Evolutionary conservation across 1,140 invertebrate genomes (phyloP).

Genomic region (Saccostrea cuccullata): DNA sequence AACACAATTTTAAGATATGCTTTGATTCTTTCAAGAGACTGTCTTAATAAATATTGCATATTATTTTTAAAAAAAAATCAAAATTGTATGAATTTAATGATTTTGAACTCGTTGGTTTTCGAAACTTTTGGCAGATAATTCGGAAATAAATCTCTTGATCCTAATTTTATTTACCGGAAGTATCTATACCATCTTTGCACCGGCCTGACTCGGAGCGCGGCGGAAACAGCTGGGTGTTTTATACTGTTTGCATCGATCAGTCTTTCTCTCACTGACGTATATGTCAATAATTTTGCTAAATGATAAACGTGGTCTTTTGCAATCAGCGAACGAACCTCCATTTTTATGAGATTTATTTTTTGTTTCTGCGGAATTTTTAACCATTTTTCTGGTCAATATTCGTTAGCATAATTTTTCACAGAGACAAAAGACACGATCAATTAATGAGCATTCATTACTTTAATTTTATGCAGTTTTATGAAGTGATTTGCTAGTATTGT

Average conservation of each 20-base stretch:
- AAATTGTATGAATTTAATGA: too few species aligned
- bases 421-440: slow-evolving; percentile 25
- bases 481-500: background rate
- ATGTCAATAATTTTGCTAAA: slow-evolving; percentile 36
- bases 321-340: slow-evolving; percentile 29
- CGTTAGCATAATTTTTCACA: slow-evolving; percentile 32
- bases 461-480: background rate
- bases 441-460: background rate
- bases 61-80: too few species aligned
- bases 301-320: slow-evolving; percentile 31
- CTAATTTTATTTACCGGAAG: slow-evolving; percentile 13
- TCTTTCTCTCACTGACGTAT: slow-evolving; percentile 23
- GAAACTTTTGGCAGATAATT: background rate
- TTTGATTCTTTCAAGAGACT: too few species aligned
- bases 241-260: slow-evolving; percentile 32
- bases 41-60: too few species aligned
- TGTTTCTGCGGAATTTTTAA: slow-evolving; percentile 32
- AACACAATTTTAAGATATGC: too few species aligned
- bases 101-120: background rate
- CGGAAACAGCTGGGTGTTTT: slow-evolving; percentile 31
- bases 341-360: slow-evolving; percentile 32
- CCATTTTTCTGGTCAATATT: slow-evolving; percentile 33
- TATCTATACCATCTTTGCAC: slow-evolving; percentile 31
- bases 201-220: slow-evolving; percentile 7
- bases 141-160: slow-evolving; percentile 26